Evolutionary conservation across 2,113 vertebrate genomes (phyloP).

Genomic region (Serilophus lunatus): DNA sequence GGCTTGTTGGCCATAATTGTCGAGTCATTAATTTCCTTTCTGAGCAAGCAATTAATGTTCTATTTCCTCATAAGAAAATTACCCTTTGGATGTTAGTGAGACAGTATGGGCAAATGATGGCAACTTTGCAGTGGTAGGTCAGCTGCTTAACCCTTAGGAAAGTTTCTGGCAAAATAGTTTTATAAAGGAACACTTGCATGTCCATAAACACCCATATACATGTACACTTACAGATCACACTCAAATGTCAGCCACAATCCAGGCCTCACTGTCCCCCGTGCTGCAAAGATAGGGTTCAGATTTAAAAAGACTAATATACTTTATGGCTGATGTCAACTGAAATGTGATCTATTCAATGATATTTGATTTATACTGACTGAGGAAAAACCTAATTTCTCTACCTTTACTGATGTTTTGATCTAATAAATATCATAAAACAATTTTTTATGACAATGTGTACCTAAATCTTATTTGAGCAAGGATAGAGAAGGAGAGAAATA

Average conservation of each 20-base stretch:
- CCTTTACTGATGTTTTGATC: background rate
- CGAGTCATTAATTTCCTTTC: slow-evolving; percentile 30
- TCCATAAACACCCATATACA: background rate
- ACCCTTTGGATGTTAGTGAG: background rate
- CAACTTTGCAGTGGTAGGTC: background rate
- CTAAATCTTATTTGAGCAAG: background rate
- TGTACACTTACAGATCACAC: background rate
- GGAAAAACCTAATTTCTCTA: background rate
- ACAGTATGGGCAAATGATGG: background rate
- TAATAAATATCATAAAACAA: background rate
- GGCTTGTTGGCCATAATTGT: background rate
- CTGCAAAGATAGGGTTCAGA: background rate
- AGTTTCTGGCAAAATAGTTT: background rate
- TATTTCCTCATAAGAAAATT: background rate
- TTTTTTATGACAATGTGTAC: background rate
- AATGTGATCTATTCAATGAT: background rate
- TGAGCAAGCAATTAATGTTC: background rate
- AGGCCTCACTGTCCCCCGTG: background rate
- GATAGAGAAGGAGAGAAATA: background rate
- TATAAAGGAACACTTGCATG: background rate
- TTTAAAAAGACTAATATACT: background rate
- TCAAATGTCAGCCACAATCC: background rate
- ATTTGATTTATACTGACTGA: background rate
- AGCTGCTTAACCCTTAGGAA: background rate
- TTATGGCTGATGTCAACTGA: background rate